These are phyloP conservation scores for Aspiorhynchus laticeps DNA, from an alignment of 2,113 vertebrate genomes.

Conservation along the genomic window DNA sequence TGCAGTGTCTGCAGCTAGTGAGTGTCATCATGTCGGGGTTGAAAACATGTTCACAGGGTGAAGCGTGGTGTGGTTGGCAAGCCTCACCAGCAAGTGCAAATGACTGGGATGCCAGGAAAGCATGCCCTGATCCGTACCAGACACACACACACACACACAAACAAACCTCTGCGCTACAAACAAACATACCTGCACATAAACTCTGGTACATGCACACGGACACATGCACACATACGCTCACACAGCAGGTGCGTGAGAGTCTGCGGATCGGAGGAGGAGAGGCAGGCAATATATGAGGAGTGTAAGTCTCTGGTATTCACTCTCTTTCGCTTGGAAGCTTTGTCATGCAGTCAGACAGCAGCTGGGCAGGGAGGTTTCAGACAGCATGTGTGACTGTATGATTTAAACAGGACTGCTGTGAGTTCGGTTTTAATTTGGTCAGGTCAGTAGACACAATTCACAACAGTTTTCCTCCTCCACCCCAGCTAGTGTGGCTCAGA, in stretches of 20 bases:
- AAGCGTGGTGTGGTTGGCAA: constrained; percentile 38
- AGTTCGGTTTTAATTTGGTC: constrained; percentile 1
- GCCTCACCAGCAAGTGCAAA: constrained; percentile 43
- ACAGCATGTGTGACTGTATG: neutral
- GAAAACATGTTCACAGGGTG: constrained; percentile 31
- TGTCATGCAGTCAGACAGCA: constrained; percentile 40
- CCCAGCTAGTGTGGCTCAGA: neutral
- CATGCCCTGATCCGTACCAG: constrained; percentile 33
- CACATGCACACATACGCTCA: constrained; percentile 13
- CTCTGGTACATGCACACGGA: constrained; percentile 9
- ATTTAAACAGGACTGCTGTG: constrained; percentile 11
- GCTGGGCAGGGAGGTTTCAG: constrained; percentile 29
- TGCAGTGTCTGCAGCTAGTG: neutral
- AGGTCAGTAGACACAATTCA: neutral
- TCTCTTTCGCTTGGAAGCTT: constrained; percentile 25
- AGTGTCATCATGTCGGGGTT: constrained; percentile 36
- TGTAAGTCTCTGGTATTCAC: constrained; percentile 34
- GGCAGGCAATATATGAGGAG: neutral
- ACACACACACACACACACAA: neutral
- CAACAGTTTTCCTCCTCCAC: neutral
- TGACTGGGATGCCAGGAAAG: constrained; percentile 38
- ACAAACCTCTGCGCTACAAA: constrained; percentile 12
- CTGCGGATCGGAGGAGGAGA: neutral
- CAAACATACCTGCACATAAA: constrained; percentile 44
- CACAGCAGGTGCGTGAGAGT: neutral